Conservation (phyloP, 2,888 invertebrate genomes). For the Aspidapion aeneum region DNA sequence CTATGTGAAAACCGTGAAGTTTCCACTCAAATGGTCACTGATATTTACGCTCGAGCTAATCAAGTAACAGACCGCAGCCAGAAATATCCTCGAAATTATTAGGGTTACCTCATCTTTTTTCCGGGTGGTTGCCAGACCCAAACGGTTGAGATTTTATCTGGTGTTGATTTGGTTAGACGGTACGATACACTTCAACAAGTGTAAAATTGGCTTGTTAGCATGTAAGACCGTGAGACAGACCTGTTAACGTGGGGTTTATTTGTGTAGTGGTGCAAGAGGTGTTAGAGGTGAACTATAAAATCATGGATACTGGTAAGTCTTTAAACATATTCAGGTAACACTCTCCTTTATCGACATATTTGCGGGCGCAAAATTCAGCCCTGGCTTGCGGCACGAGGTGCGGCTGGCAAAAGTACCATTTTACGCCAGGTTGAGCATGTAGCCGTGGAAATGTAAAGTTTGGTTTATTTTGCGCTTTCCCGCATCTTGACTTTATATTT, state of each 20-base stretch:
- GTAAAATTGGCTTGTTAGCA: slow-evolving; percentile 2
- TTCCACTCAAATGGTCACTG: slow-evolving; percentile 24
- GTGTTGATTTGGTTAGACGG: slow-evolving; percentile 2
- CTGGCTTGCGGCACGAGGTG: too few species aligned
- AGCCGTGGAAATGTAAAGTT: too few species aligned
- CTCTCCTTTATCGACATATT: too few species aligned
- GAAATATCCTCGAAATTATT: slow-evolving; percentile 3
- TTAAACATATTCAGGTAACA: too few species aligned
- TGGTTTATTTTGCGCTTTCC: too few species aligned
- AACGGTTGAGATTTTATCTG: slow-evolving; percentile 2
- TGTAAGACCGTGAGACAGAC: background rate
- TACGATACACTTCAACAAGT: background rate
- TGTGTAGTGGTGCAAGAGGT: background rate
- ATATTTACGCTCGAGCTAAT: slow-evolving; percentile 2
- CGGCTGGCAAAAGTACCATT: too few species aligned
- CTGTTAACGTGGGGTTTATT: background rate
- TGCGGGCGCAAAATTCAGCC: too few species aligned
- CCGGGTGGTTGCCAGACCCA: background rate
- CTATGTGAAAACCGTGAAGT: slow-evolving; percentile 18
- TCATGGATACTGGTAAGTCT: background rate
- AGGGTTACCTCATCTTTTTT: background rate
- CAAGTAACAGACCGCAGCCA: background rate
- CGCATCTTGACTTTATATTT: too few species aligned
- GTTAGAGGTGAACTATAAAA: background rate
- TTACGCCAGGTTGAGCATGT: too few species aligned